Evolutionary conservation across 2,888 invertebrate species (phyloP).

Genomic region (Strigamia transsilvanica): DNA sequence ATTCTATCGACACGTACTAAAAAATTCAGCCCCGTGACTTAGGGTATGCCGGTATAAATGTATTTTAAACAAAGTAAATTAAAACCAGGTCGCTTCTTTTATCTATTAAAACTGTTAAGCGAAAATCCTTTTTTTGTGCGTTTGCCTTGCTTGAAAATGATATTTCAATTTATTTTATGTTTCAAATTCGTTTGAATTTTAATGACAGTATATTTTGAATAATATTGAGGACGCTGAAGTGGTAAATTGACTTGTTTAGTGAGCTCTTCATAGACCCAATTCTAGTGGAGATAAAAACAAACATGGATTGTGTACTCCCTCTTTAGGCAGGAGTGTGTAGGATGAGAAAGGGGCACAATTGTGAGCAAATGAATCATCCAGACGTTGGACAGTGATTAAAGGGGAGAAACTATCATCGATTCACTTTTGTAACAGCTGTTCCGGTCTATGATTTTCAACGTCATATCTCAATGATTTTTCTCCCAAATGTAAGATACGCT

Average conservation of each 20-base stretch:
- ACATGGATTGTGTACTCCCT: constrained; percentile 37
- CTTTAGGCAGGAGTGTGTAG: constrained; percentile 42
- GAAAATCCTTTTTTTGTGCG: no score
- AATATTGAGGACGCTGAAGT: constrained; percentile 16
- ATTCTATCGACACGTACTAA: no score
- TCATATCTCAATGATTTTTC: constrained; percentile 37
- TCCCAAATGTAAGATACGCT: constrained; percentile 9
- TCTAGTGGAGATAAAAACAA: constrained; percentile 37
- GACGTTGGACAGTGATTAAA: constrained; percentile 36
- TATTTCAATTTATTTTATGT: neutral
- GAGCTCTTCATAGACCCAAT: constrained; percentile 34
- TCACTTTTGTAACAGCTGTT: constrained; percentile 48
- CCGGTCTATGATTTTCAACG: constrained; percentile 37
- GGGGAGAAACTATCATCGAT: constrained; percentile 44
- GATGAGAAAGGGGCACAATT: constrained; percentile 37
- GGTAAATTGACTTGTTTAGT: constrained; percentile 36
- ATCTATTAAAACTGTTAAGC: no score
- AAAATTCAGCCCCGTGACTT: no score
- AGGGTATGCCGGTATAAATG: no score
- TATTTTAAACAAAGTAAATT: no score
- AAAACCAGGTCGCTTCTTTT: no score
- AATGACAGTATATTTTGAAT: neutral
- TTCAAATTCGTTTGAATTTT: neutral
- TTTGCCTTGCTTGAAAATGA: neutral
- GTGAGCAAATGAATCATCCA: constrained; percentile 45